These are phyloP conservation scores for Coleophora deauratella DNA, from an alignment of 2,888 invertebrate genomes.

Conservation along the genomic window DNA sequence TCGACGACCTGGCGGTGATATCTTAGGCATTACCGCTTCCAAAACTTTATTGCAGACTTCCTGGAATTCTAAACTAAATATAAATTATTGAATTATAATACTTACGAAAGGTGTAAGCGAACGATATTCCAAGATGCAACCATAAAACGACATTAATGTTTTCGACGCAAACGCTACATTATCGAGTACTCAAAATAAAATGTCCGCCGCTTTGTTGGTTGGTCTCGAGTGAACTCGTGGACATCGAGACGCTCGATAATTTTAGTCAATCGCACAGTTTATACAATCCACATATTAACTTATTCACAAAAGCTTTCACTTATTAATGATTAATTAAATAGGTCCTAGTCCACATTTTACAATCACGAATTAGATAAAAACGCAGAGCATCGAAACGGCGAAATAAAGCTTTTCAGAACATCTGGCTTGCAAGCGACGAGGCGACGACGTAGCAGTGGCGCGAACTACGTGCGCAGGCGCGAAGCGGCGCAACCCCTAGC, in stretches of 20 bases:
- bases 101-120: conserved; percentile 73
- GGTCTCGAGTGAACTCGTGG: conserved; percentile 74
- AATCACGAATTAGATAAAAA: conserved; percentile 50
- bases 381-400: conserved; percentile 57
- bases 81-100: conserved; percentile 37
- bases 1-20: conserved; percentile 57
- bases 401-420: conserved; percentile 73
- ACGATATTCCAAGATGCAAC: conserved; percentile 67
- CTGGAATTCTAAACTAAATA: conserved; percentile 35
- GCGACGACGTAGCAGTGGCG: conserved; percentile 66
- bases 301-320: conserved; percentile 58
- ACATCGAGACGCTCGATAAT: conserved; percentile 70
- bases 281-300: conserved; percentile 53
- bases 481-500: conserved; percentile 67
- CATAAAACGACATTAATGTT: conserved; percentile 73
- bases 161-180: conserved; percentile 73
- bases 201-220: conserved; percentile 76
- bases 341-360: conserved; percentile 63
- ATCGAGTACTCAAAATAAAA: conserved; percentile 75
- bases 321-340: conserved; percentile 44
- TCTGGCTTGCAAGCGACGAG: conserved; percentile 65
- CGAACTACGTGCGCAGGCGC: conserved; percentile 73
- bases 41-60: conserved; percentile 34
- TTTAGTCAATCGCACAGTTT: conserved; percentile 52
- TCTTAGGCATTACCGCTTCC: conserved; percentile 48